Evolutionary conservation across 2,797 vertebrate species (phyloP).

Genomic region (Tamandua tetradactyla): DNA sequence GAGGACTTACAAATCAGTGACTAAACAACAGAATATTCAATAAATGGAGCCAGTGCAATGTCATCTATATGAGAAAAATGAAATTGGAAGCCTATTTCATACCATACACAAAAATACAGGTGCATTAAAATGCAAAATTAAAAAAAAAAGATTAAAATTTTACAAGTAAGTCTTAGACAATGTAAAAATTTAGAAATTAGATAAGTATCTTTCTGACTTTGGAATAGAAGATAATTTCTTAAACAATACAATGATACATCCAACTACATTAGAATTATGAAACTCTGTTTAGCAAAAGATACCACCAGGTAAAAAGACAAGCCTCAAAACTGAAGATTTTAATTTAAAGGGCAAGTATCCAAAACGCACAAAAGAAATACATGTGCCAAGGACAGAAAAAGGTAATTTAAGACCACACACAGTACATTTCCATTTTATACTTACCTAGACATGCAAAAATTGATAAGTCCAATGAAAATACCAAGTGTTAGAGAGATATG

Average conservation of each 20-base stretch:
- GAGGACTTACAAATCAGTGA: not conserved
- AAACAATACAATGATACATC: not conserved
- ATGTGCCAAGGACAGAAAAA: not conserved
- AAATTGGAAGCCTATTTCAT: not conserved
- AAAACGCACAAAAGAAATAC: constrained; percentile 43
- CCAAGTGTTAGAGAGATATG: not conserved
- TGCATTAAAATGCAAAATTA: not conserved
- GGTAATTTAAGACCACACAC: constrained; percentile 7
- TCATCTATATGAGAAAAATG: constrained; percentile 1
- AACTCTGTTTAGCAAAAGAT: not conserved
- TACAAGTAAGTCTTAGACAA: constrained; percentile 38
- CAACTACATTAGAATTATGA: not conserved
- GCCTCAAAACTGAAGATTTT: not conserved
- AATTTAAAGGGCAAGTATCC: not conserved
- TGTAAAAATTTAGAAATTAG: not conserved
- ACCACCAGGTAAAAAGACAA: not conserved
- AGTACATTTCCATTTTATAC: not conserved
- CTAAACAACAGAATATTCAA: not conserved
- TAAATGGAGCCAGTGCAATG: not conserved
- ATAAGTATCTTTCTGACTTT: constrained; percentile 21
- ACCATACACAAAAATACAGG: not conserved
- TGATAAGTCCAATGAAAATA: not conserved
- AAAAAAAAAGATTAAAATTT: not conserved
- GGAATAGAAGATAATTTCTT: not conserved
- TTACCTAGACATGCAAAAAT: not conserved